Evolutionary conservation across 2,797 vertebrate species (phyloP), one percentile per base, ranked within the genome.

Genomic region (Chromis chromis): DNA sequence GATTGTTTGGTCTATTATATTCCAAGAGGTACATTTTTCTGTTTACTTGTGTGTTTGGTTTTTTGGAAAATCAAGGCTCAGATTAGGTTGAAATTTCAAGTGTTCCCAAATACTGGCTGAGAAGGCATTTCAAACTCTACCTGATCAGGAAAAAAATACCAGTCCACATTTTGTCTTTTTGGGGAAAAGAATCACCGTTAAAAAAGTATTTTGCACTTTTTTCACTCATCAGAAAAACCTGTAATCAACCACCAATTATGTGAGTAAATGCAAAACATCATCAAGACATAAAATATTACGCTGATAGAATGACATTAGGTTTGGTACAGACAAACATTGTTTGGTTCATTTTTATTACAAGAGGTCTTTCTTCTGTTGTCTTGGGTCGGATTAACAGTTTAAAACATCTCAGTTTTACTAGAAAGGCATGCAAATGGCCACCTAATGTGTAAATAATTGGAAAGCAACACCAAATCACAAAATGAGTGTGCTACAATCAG

Each of bases 231-330:
- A 53, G 52, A 17, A 53, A 16, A 3, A 14, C 24, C 14, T 8
- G 24, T 4, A 53, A 27, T 27, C 24, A 42, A 14, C 13, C 4
- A 27, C 14, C 21, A 52, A 39, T 50, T 25, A 64, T 64, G 9
- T 39, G 49, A 50, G 36, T 31, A 64, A 64, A 14, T 52, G 21
- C 14, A 64, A 50, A 52, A 25, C 22, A 33, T 50, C n/a, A 63
- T 8, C 28, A 64, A 42, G 39, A 16, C 12, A 13, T 14, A 1
- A 14, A 42, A 42, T 42, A 36, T 36, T 36, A 11, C 2, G 11
- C 33, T 36, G 33, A 11, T 12, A 12, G 33, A 12, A 11, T 36
- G 12, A 36, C 33, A 36, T 11, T 33, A 33, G 33, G 2, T 33
- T 33, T 33, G 9, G 33, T 33, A 33, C 33, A 33, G 8, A 33